Evolutionary conservation across 2,113 vertebrate species (phyloP).

Genomic region (Chaenocephalus aceratus): DNA sequence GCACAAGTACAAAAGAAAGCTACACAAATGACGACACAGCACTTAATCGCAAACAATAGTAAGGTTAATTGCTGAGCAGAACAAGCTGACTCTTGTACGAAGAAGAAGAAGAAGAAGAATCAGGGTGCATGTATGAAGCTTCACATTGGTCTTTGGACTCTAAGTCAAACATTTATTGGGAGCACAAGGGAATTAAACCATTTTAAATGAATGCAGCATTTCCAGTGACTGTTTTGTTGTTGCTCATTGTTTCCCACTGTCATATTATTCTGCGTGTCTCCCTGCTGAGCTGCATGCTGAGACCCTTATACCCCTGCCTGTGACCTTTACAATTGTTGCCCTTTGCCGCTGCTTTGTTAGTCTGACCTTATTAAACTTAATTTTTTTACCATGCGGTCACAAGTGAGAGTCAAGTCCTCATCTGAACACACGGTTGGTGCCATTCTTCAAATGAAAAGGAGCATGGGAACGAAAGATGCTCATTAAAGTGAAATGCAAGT

Average conservation of each 20-base stretch:
- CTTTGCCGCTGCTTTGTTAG: conserved; percentile 72
- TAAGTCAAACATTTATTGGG: neutral
- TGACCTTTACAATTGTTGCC: conserved; percentile 74
- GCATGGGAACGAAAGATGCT: neutral
- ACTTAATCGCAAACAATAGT: too few species aligned
- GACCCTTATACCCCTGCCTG: conserved; percentile 66
- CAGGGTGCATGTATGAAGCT: too few species aligned
- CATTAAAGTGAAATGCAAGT: conserved; percentile 60
- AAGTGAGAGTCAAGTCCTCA: conserved; percentile 77
- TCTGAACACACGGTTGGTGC: conserved; percentile 79
- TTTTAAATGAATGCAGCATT: conserved; percentile 54
- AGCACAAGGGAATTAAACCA: conserved; percentile 19
- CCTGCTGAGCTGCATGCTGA: conserved; percentile 64
- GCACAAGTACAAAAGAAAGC: too few species aligned
- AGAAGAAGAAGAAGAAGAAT: too few species aligned
- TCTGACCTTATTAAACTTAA: conserved; percentile 81
- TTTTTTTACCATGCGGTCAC: conserved; percentile 76
- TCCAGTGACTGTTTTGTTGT: conserved; percentile 58
- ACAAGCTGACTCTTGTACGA: too few species aligned
- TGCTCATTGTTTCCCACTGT: conserved; percentile 60
- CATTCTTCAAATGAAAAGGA: conserved; percentile 41
- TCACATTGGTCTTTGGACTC: neutral
- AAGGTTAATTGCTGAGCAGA: too few species aligned
- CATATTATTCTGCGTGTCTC: conserved; percentile 63
- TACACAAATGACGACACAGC: too few species aligned